Evolutionary conservation across 2,797 vertebrate species (phyloP).

Genomic region (Amphiprion clarkii): DNA sequence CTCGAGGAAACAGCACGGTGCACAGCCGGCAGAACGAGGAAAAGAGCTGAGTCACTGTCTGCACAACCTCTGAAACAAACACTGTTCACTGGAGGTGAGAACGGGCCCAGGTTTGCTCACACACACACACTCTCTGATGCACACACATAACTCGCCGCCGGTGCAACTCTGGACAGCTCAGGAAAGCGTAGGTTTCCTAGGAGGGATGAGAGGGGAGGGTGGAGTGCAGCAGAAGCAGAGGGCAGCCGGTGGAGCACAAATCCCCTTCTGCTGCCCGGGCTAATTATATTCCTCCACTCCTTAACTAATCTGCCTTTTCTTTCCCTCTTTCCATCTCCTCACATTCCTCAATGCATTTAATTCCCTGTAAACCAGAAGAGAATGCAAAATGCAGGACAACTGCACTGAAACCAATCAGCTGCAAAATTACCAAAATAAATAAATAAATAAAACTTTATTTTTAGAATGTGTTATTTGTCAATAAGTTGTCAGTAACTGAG

Average conservation of each 20-base stretch:
- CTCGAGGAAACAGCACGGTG: slow-evolving; percentile 31
- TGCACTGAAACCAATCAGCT: not conserved
- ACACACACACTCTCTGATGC: slow-evolving; percentile 28
- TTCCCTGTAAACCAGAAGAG: not conserved
- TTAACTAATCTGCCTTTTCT: slow-evolving; percentile 77
- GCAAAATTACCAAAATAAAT: not conserved
- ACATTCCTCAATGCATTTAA: slow-evolving; percentile 25
- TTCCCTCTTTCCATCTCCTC: slow-evolving; percentile 32
- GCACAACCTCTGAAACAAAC: slow-evolving; percentile 59
- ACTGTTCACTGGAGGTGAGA: slow-evolving; percentile 59
- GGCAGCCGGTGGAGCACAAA: slow-evolving; percentile 80
- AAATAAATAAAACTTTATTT: slow-evolving; percentile 14
- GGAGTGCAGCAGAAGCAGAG: slow-evolving; percentile 59
- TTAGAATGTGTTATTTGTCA: not conserved
- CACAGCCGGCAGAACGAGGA: slow-evolving; percentile 39
- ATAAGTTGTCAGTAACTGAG: not conserved
- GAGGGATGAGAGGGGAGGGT: slow-evolving; percentile 48
- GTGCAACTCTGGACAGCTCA: slow-evolving; percentile 56
- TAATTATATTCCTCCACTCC: slow-evolving; percentile 81
- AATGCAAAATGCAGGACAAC: not conserved
- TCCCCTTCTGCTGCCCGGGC: slow-evolving; percentile 84
- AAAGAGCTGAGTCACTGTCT: slow-evolving; percentile 76
- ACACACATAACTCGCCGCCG: slow-evolving; percentile 35
- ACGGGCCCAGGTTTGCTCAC: slow-evolving; percentile 32
- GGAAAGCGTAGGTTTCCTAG: slow-evolving; percentile 42